Evolutionary conservation across 2,888 invertebrate species (phyloP).

Genomic region (Pinctada fucata): DNA sequence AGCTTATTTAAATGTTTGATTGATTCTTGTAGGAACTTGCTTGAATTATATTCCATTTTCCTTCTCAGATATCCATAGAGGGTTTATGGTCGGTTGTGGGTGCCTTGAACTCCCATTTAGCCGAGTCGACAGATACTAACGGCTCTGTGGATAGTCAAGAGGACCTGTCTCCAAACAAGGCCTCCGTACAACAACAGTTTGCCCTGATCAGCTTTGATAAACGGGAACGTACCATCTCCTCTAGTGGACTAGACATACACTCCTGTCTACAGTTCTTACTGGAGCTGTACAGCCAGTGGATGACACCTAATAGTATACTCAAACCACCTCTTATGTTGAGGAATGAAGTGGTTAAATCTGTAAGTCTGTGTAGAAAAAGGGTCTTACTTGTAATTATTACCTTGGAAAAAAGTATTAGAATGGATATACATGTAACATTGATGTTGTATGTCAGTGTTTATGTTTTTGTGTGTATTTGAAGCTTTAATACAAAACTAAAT

Average conservation of each 20-base stretch:
- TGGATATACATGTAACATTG: too few species aligned
- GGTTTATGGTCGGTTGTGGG: slow-evolving; percentile 75
- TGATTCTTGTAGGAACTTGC: background rate
- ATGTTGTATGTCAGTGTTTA: too few species aligned
- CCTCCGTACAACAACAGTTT: slow-evolving; percentile 44
- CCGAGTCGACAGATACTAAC: slow-evolving; percentile 63
- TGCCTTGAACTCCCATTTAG: slow-evolving; percentile 60
- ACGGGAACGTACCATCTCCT: slow-evolving; percentile 73
- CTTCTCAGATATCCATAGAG: slow-evolving; percentile 71
- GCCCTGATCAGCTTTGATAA: slow-evolving; percentile 46
- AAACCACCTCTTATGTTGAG: slow-evolving; percentile 75
- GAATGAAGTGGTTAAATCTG: slow-evolving; percentile 77
- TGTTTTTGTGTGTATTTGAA: too few species aligned
- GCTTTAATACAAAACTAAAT: too few species aligned
- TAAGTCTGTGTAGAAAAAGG: slow-evolving; percentile 66
- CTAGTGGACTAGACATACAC: slow-evolving; percentile 86
- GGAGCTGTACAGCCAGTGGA: slow-evolving; percentile 91
- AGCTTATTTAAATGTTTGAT: too few species aligned
- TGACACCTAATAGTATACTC: slow-evolving; percentile 78
- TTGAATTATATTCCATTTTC: background rate
- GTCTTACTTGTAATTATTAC: too few species aligned
- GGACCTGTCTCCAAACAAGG: slow-evolving; percentile 38
- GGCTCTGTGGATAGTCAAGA: slow-evolving; percentile 67
- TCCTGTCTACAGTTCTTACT: slow-evolving; percentile 95
- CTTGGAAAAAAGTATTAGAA: too few species aligned